Conservation (phyloP, 2,797 vertebrate genomes). For the Tiaroga cobitis region DNA sequence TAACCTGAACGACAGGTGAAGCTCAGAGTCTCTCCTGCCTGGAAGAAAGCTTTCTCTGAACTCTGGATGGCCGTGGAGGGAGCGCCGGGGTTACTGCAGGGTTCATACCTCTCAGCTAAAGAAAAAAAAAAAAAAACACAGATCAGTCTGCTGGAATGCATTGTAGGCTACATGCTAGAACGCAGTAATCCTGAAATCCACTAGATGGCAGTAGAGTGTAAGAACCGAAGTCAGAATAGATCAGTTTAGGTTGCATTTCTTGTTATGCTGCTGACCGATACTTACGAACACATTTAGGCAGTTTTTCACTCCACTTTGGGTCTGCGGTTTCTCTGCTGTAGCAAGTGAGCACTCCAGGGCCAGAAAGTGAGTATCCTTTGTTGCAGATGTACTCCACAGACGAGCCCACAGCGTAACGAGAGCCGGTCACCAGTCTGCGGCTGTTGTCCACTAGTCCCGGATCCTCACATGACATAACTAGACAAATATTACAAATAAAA, state of each 20-base stretch:
- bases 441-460: constrained; percentile 91
- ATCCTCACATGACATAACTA: constrained; percentile 90
- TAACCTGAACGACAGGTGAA: constrained; percentile 89
- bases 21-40: constrained; percentile 85
- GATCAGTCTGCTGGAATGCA: neutral
- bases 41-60: constrained; percentile 88
- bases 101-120: constrained; percentile 90
- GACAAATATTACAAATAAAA: constrained; percentile 1
- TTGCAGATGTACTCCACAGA: constrained; percentile 91
- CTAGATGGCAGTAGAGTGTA: constrained; percentile 35
- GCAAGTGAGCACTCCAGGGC: constrained; percentile 86
- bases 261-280: constrained; percentile 26
- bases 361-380: constrained; percentile 90
- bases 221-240: neutral
- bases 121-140: neutral
- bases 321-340: constrained; percentile 85
- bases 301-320: constrained; percentile 94
- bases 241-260: neutral
- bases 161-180: neutral
- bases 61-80: constrained; percentile 86
- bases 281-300: constrained; percentile 79
- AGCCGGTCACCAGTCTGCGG: constrained; percentile 83
- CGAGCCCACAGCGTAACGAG: constrained; percentile 86
- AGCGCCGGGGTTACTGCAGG: constrained; percentile 89
- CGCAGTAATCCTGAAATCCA: constrained; percentile 14